Base-by-base conservation (phyloP, 2,113 vertebrate species). In the Phycodurus eques region DNA sequence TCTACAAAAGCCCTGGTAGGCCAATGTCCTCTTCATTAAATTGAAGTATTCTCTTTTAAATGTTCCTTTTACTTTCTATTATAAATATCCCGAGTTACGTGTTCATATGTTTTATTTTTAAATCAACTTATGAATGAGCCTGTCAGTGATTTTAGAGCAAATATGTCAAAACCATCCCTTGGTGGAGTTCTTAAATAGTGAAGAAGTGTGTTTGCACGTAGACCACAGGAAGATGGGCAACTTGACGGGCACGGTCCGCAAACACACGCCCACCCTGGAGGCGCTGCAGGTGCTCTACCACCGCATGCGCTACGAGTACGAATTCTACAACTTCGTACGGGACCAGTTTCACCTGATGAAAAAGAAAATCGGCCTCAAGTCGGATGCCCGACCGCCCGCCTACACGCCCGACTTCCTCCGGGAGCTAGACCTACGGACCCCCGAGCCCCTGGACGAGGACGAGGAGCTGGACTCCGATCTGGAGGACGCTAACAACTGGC, bases 1-100 rank as follows among this genome's bases (percentile, higher is more conserved):
- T 99, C 92, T 99, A 99, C 92, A 98, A 98, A 91, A 98, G 96
- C 88, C 95, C 96, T 89, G 96, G 98, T 98, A 92, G 47, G 78
- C 66, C 14, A 22, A 57, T 20, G 8, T 49, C 12, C 13, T 54
- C 20, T 8, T n/a, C 53, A 10, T 2, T 20, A 54, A 5, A 8
- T 8, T 54, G 20, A 14, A 47, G 46, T 47, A 4, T 47, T 14
- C 46, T 8, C 3, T 39, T 39, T 39, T 39, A 39, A 39, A 39
- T 6, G 35, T 39, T 39, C 35, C 35, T 39, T 39, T 39, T 39
- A 39, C 35, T 2, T 6, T 6, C 35, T 39, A 39, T 39, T 6
- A 39, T 39, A 39, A 39, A 39, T 27, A 39, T 39, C 6, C 35
- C 35, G 0, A 3, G 4, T 39, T 39, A 39, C 35, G 6, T 39